Percentiles rank a stretch among this genome's conserved stretches.
Conservation (phyloP, 2,888 invertebrate genomes). For the Lepetodrilus schrolli region DNA sequence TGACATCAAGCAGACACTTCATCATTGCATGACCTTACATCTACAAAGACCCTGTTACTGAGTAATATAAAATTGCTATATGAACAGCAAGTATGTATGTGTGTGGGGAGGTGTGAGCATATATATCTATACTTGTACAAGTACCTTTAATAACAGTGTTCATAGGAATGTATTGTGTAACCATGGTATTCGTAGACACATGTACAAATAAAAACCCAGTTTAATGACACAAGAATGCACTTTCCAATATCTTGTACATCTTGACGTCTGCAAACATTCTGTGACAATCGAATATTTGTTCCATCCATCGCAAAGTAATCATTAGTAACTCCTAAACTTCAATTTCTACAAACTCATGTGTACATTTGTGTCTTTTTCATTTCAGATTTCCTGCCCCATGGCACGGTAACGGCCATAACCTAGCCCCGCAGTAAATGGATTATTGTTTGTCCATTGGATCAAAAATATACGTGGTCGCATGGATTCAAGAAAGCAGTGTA, state of each 20-base stretch:
- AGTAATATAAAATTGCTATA: no score
- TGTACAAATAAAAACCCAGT: no score
- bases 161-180: no score
- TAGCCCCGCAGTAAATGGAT: constrained; percentile 10
- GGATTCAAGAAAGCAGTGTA: neutral
- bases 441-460: constrained; percentile 15
- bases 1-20: no score
- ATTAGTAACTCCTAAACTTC: neutral
- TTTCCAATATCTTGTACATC: neutral
- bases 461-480: neutral
- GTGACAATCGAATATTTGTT: constrained; percentile 3
- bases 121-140: no score
- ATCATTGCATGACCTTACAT: no score
- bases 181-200: no score
- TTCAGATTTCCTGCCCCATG: neutral
- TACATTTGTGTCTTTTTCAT: constrained; percentile 17
- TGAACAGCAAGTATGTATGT: no score
- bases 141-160: no score
- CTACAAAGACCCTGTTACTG: no score
- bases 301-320: neutral
- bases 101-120: no score
- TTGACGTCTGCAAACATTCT: neutral
- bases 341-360: neutral
- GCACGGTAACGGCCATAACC: neutral
- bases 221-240: no score